Evolutionary conservation across 2,113 vertebrate genomes (phyloP).

Genomic region (Thermophis baileyi): DNA sequence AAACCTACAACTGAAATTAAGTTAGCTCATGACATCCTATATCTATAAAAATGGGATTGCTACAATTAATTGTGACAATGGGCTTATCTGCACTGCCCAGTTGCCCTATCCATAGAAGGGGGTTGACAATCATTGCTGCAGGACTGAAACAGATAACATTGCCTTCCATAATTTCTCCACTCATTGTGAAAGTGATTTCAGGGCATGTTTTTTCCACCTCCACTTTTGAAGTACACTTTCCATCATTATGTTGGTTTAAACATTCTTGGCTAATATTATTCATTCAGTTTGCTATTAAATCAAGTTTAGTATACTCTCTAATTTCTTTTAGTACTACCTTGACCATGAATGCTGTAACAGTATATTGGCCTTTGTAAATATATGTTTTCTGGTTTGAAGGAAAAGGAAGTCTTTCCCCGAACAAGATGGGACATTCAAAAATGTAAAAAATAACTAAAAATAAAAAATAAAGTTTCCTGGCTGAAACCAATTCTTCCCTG

Average conservation of each 20-base stretch:
- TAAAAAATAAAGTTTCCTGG: too few species aligned
- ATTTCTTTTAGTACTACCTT: neutral
- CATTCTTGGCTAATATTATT: neutral
- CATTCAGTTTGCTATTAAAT: too few species aligned
- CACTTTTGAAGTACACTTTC: neutral
- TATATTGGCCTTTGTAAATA: too few species aligned
- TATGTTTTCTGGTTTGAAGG: too few species aligned
- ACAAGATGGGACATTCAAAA: too few species aligned
- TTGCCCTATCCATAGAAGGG: neutral
- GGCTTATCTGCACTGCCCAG: neutral
- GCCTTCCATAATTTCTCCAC: neutral
- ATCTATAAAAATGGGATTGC: neutral
- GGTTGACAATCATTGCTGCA: neutral
- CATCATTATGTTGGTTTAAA: neutral
- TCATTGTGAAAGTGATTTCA: neutral
- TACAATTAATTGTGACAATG: neutral
- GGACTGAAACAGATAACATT: neutral
- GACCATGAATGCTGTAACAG: neutral
- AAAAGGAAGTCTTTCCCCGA: too few species aligned
- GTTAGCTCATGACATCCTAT: neutral
- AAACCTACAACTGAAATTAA: neutral
- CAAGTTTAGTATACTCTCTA: neutral
- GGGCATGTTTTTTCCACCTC: neutral
- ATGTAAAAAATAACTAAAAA: too few species aligned
- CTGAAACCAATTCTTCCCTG: too few species aligned